Base-by-base conservation (phyloP, 2,888 invertebrate genomes). In the Cyaniris semiargus region DNA sequence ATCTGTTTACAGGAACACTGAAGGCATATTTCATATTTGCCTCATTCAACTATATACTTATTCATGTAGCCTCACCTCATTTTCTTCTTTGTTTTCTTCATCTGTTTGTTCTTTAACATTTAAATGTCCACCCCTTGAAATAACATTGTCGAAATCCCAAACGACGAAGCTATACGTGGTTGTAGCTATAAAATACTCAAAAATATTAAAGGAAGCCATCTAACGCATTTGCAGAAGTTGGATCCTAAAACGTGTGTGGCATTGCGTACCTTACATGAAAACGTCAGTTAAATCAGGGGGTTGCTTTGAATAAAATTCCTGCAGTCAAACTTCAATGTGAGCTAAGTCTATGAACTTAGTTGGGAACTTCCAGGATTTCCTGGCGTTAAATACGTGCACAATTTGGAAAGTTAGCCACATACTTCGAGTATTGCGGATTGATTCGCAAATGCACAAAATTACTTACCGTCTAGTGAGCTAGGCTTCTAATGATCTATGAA, bases 111-210 rank as follows among this genome's bases (percentile, higher is more conserved):
- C 87, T 53, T 88, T 83, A 7, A 86, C 85, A 1, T 86, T 84
- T n/a, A n/a, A n/a, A 31, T 92, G 93, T 15, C 88, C 90, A 0
- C 84, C 89, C 79, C 93, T 85, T 0, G 91, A 86, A 44, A 94
- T 92, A 1, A 90, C 88, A 77, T 94, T 93, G 27, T 95, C 95
- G 70, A 97, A 95, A 83, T 97, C 96, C 97, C 97, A 98, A 7
- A 97, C 95, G 0, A 97, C 95, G 83, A 97, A 97, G 78, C 97
- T 97, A 84, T 97, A 97, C 7, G 97, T 97, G 1, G 97, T 96
- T 0, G 97, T 97, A 0, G 95, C 95, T 95, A 84, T 3, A 87
- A 87, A 76, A 76, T 53, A 75, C 53, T 75, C 53, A 34, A 34
- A 74, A 70, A 31, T 34, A 70, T 7, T 13, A 38, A 71, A 75